Evolutionary conservation across 2,113 vertebrate genomes (phyloP).

Genomic region (Ictalurus furcatus): DNA sequence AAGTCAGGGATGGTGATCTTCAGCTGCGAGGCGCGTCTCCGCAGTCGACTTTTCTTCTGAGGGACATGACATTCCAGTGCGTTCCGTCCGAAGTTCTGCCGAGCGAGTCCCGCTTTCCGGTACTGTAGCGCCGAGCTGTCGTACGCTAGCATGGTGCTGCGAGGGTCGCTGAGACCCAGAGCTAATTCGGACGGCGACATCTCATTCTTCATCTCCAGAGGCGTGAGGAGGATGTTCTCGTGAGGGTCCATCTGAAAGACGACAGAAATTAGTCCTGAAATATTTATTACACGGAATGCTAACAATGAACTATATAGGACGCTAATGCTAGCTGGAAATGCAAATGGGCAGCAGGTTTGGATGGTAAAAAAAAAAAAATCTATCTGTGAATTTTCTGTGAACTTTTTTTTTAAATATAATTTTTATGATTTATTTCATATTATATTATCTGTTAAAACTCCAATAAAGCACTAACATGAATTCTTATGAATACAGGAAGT

Average conservation of each 20-base stretch:
- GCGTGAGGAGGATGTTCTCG: slow-evolving; percentile 95
- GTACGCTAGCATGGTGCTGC: slow-evolving; percentile 92
- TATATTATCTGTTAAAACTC: not conserved
- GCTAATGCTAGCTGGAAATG: slow-evolving; percentile 12
- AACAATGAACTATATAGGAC: not conserved
- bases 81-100: slow-evolving; percentile 91
- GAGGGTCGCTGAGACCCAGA: slow-evolving; percentile 89
- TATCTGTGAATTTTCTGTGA: not conserved
- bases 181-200: slow-evolving; percentile 92
- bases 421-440: not conserved
- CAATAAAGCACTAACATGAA: not conserved
- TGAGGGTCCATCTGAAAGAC: slow-evolving; percentile 90
- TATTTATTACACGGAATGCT: not conserved
- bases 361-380: not conserved
- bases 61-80: slow-evolving; percentile 90
- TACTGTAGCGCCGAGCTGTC: slow-evolving; percentile 94
- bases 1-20: slow-evolving; percentile 97
- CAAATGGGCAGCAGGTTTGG: not conserved
- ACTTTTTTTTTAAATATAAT: not conserved
- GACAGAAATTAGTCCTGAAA: not conserved
- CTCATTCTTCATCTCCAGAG: slow-evolving; percentile 98
- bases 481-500: not conserved
- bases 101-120: slow-evolving; percentile 87
- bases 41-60: slow-evolving; percentile 94
- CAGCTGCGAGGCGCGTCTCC: slow-evolving; percentile 91